phyloP scores from a whole-genome alignment of 2,113 vertebrate genomes.

The Callipepla californica region DNA sequence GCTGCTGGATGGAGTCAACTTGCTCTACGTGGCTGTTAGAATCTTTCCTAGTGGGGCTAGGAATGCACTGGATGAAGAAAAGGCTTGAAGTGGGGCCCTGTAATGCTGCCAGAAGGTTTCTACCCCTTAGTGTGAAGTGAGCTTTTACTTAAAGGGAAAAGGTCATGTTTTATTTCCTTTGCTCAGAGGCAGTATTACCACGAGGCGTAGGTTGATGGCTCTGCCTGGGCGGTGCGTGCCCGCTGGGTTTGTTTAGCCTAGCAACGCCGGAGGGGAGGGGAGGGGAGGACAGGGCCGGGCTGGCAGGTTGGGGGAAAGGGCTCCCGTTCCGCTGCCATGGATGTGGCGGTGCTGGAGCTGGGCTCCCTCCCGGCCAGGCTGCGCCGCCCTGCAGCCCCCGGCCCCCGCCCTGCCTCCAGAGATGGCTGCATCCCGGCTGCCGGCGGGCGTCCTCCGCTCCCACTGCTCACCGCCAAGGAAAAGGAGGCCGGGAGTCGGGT shows the following conservation, averaged over 20 bases:
- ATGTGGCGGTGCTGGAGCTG: conserved; percentile 34
- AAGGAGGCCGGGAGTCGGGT: not conserved
- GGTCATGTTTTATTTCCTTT: rapidly evolving
- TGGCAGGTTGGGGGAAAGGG: no score
- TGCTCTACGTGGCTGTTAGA: rapidly evolving
- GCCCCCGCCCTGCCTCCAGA: no score
- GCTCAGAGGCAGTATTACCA: not conserved
- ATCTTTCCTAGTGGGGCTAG: no score
- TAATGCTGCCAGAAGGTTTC: rapidly evolving
- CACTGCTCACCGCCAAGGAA: not conserved
- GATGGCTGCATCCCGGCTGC: no score
- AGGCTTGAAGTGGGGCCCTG: rapidly evolving
- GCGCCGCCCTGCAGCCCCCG: conserved; percentile 40
- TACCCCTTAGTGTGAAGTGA: rapidly evolving
- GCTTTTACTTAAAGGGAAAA: rapidly evolving
- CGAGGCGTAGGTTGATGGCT: no score
- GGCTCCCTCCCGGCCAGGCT: conserved; percentile 45
- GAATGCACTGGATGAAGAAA: no score
- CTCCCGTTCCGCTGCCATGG: conserved; percentile 36
- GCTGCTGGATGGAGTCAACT: rapidly evolving
- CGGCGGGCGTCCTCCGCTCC: not conserved
- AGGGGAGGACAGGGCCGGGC: not conserved
- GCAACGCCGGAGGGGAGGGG: not conserved
- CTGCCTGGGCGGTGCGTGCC: not conserved
- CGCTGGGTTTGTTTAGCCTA: conserved; percentile 14